A percentile compares a stretch with the other conserved stretches of the same genome.
phyloP scores from a whole-genome alignment of 1,140 invertebrate species.

The Glossosoma conforme region DNA sequence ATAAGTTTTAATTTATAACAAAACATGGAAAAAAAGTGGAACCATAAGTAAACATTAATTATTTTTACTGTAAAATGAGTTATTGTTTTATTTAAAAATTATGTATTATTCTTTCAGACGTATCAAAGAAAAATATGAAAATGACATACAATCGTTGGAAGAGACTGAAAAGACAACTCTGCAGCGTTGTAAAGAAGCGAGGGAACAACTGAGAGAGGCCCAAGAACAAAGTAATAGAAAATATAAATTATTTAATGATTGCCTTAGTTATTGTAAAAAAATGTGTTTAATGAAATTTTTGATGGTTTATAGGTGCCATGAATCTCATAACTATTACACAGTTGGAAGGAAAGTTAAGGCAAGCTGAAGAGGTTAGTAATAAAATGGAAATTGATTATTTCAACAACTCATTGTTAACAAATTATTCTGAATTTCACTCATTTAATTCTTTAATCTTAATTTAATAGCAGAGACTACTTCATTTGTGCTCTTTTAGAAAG shows the following conservation, averaged over 20 bases:
- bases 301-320: constrained; percentile 22
- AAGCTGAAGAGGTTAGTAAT: constrained; percentile 44
- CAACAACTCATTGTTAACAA: too few species aligned
- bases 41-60: too few species aligned
- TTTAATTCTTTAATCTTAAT: too few species aligned
- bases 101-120: constrained; percentile 46
- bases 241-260: too few species aligned
- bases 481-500: background rate
- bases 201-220: constrained; percentile 51
- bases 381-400: background rate
- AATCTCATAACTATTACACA: constrained; percentile 37
- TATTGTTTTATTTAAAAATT: background rate
- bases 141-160: constrained; percentile 61
- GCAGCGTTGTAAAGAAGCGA: constrained; percentile 52
- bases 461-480: too few species aligned
- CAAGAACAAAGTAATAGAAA: constrained; percentile 57
- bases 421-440: too few species aligned
- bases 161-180: constrained; percentile 53
- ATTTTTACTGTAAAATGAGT: too few species aligned
- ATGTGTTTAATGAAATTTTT: too few species aligned
- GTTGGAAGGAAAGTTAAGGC: constrained; percentile 44
- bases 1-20: background rate
- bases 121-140: constrained; percentile 68
- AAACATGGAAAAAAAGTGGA: too few species aligned
- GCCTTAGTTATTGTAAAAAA: too few species aligned